Conservation (phyloP, 2,797 vertebrate genomes). For the Psittacula derbiana region DNA sequence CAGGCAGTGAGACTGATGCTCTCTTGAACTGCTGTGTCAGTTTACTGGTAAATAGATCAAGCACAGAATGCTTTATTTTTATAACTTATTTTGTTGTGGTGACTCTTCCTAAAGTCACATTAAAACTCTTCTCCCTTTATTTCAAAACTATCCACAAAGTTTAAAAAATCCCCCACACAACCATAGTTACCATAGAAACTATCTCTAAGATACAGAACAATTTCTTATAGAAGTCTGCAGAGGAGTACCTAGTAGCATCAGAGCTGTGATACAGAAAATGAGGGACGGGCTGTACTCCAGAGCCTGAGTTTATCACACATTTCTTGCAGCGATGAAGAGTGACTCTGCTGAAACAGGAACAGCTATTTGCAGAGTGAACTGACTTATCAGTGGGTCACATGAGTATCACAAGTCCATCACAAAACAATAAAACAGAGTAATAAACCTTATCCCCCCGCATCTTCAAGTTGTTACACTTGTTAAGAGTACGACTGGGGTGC, state of each 20-base stretch:
- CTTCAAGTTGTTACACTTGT: not conserved
- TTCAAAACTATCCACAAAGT: not conserved
- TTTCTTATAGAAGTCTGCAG: slow-evolving; percentile 14
- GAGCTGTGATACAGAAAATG: not conserved
- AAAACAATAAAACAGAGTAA: not conserved
- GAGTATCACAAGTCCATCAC: not conserved
- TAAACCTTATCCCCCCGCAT: not conserved
- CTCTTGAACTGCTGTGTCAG: not conserved
- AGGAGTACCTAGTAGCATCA: not conserved
- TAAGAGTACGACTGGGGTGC: not conserved
- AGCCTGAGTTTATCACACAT: not conserved
- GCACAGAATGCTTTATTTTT: not conserved
- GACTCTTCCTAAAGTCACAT: not conserved
- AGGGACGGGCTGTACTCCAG: not conserved
- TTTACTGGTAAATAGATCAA: not conserved
- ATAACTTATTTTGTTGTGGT: not conserved
- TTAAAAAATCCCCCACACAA: fast-evolving
- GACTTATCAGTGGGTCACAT: not conserved
- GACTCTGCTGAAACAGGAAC: not conserved
- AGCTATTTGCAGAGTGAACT: not conserved
- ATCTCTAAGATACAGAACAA: slow-evolving; percentile 9
- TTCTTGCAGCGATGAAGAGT: not conserved
- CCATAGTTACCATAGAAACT: slow-evolving; percentile 47
- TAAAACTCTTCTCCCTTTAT: not conserved
- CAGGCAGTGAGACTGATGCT: not conserved